Evolutionary conservation across 2,888 invertebrate genomes (phyloP).

Genomic region (Glaucopsyche alexis): DNA sequence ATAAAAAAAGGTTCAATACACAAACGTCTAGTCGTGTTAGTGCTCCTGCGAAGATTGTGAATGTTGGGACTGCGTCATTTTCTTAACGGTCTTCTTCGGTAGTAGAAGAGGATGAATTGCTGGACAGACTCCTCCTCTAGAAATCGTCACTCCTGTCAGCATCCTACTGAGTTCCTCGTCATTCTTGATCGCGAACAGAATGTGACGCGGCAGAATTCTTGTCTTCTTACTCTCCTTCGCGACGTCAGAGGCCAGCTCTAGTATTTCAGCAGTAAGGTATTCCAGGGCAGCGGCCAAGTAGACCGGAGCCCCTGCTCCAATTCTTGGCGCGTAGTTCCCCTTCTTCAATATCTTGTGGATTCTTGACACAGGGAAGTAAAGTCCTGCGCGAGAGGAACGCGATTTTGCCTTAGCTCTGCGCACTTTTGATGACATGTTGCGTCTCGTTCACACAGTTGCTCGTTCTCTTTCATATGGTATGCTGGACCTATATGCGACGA

Average conservation of each 20-base stretch:
- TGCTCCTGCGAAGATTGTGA: constrained; percentile 21
- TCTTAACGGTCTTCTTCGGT: constrained; percentile 57
- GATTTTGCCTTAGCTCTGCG: constrained; percentile 47
- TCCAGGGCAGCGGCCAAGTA: constrained; percentile 81
- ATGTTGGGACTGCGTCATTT: constrained; percentile 32
- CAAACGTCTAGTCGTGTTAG: background rate
- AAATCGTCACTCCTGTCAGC: constrained; percentile 54
- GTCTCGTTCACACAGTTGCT: background rate
- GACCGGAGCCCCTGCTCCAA: constrained; percentile 76
- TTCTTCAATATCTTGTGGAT: constrained; percentile 79
- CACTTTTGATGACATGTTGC: constrained; percentile 45
- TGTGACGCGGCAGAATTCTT: constrained; percentile 59
- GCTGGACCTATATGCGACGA: background rate
- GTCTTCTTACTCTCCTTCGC: constrained; percentile 84
- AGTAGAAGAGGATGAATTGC: constrained; percentile 53
- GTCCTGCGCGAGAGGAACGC: constrained; percentile 72
- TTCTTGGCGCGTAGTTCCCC: constrained; percentile 81
- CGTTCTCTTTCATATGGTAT: constrained; percentile 14
- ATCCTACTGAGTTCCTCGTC: constrained; percentile 59
- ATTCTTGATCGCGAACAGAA: constrained; percentile 57
- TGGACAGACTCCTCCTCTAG: constrained; percentile 58
- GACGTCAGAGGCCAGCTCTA: constrained; percentile 82
- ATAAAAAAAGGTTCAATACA: too few species aligned
- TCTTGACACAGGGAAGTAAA: constrained; percentile 78
- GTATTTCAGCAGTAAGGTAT: constrained; percentile 84